These are phyloP conservation scores for Limosa lapponica DNA, from an alignment of 2,797 vertebrate species.

Conservation along the genomic window DNA sequence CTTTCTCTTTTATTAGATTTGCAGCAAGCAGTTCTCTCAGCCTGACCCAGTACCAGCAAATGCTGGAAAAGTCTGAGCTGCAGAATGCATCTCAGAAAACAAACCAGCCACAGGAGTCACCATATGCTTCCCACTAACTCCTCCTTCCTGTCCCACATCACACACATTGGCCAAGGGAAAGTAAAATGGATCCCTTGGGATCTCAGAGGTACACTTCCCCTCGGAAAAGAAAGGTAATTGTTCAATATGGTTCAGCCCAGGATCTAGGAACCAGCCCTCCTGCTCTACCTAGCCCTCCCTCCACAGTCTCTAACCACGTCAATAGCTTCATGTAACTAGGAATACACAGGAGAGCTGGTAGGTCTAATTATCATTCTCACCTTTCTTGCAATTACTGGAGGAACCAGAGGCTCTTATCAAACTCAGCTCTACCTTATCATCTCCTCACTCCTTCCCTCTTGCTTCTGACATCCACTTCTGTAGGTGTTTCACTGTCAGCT, in stretches of 20 bases:
- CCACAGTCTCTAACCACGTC: neutral
- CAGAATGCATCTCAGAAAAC: neutral
- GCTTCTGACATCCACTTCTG: neutral
- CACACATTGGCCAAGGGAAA: neutral
- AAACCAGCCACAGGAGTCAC: neutral
- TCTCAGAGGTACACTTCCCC: neutral
- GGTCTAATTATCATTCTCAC: neutral
- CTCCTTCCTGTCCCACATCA: neutral
- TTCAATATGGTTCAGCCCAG: neutral
- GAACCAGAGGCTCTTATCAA: neutral
- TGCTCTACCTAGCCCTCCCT: neutral
- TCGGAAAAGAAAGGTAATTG: neutral
- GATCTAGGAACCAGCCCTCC: neutral
- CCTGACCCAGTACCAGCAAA: neutral
- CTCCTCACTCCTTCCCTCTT: neutral
- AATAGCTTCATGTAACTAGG: neutral
- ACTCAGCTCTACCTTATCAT: neutral
- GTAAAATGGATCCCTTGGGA: accelerated
- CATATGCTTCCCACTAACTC: neutral
- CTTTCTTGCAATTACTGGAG: neutral
- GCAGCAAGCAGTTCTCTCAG: neutral
- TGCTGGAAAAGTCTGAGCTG: neutral
- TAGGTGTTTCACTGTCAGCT: conserved; percentile 22
- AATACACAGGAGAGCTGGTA: neutral
- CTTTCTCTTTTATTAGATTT: neutral